Evolutionary conservation across 2,888 invertebrate species (phyloP).

Genomic region (Prenolepis imparis): DNA sequence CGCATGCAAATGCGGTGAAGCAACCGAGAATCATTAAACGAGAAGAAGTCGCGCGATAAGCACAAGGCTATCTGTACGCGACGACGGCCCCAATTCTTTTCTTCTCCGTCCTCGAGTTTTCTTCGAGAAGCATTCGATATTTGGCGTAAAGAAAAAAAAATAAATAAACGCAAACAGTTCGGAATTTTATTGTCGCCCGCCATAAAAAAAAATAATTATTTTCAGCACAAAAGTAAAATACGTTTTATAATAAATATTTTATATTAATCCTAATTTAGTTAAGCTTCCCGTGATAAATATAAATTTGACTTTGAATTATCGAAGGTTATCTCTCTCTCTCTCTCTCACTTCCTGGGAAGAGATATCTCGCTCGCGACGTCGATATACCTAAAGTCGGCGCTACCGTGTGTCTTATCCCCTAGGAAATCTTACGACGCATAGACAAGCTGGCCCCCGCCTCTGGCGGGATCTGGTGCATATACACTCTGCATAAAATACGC

Average conservation of each 20-base stretch:
- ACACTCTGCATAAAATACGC: constrained; percentile 52
- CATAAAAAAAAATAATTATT: neutral
- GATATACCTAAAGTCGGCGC: constrained; percentile 39
- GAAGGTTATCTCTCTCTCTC: neutral
- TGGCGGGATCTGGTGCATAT: constrained; percentile 33
- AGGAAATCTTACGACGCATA: constrained; percentile 77
- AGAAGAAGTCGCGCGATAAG: constrained; percentile 26
- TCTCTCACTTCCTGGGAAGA: neutral
- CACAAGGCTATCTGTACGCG: neutral
- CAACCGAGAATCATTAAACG: constrained; percentile 40
- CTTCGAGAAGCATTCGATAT: neutral
- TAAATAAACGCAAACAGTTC: neutral
- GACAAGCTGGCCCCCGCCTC: constrained; percentile 51
- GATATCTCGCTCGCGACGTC: constrained; percentile 41
- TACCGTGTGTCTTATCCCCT: constrained; percentile 72
- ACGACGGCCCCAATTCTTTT: neutral
- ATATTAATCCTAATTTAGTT: neutral
- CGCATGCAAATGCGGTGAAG: constrained; percentile 43
- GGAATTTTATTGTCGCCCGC: neutral
- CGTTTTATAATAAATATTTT: neutral
- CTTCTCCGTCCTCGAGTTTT: neutral
- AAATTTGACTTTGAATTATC: constrained; percentile 44
- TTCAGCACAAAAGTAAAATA: neutral
- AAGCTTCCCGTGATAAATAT: constrained; percentile 22
- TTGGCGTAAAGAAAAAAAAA: neutral